Evolutionary conservation across 2,113 vertebrate species (phyloP).

Genomic region (Planiliza haematocheilus): DNA sequence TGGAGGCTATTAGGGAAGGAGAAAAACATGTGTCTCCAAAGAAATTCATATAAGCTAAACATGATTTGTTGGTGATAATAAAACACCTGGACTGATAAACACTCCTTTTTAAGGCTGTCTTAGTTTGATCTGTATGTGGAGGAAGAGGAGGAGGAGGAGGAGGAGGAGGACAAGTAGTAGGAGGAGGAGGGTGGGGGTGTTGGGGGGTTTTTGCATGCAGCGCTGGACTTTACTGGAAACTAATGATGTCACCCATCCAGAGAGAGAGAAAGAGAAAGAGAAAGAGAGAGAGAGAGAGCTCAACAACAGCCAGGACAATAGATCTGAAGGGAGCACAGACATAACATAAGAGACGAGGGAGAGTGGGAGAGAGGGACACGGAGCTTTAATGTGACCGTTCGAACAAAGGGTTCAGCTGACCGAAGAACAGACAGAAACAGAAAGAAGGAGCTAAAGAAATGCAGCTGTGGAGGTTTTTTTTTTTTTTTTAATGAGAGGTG

Average conservation of each 20-base stretch:
- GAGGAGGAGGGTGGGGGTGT: background rate
- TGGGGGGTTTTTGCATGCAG: constrained; percentile 41
- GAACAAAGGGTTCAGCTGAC: constrained; percentile 66
- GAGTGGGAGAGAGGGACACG: constrained; percentile 33
- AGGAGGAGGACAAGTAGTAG: constrained; percentile 19
- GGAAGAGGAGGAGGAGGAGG: constrained; percentile 45
- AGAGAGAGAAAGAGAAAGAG: constrained; percentile 27
- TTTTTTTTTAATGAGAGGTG: too few relatives aligned
- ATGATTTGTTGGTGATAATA: constrained; percentile 2
- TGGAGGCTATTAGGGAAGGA: background rate
- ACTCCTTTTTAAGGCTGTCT: constrained; percentile 26
- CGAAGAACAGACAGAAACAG: constrained; percentile 21
- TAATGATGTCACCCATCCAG: constrained; percentile 77
- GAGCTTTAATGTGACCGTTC: constrained; percentile 51
- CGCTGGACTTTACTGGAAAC: constrained; percentile 77
- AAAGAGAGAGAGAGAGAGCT: constrained; percentile 36
- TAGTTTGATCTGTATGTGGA: constrained; percentile 29
- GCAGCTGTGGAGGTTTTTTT: constrained; percentile 40
- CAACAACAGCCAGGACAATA: constrained; percentile 70
- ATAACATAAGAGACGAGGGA: constrained; percentile 68
- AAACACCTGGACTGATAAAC: constrained; percentile 10
- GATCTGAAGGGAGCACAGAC: constrained; percentile 63
- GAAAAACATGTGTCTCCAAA: background rate
- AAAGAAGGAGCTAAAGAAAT: constrained; percentile 17
- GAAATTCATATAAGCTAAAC: background rate